These are phyloP conservation scores for Epicampocera succincta DNA, from an alignment of 2,888 invertebrate genomes.

Conservation along the genomic window DNA sequence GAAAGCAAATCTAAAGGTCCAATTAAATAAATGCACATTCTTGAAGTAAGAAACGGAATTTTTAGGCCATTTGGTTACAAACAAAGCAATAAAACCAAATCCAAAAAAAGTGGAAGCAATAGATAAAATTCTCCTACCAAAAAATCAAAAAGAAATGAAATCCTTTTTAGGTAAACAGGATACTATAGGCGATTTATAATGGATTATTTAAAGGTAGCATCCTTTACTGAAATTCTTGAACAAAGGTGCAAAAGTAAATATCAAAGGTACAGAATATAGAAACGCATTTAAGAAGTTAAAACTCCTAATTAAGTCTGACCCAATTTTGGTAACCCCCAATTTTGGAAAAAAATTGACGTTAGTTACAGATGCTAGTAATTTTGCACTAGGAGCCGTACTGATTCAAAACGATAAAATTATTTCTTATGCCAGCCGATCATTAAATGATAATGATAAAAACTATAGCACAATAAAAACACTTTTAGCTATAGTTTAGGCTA, in stretches of 20 bases:
- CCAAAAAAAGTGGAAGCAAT: too few species aligned
- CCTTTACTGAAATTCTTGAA: neutral
- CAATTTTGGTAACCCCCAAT: neutral
- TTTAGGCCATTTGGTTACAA: too few species aligned
- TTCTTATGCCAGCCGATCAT: too few species aligned
- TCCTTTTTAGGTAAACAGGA: too few species aligned
- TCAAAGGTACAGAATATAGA: neutral
- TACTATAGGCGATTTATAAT: neutral
- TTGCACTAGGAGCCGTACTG: too few species aligned
- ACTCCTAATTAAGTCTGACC: too few species aligned
- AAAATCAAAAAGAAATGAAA: too few species aligned
- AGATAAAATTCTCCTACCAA: too few species aligned
- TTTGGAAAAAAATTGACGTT: neutral
- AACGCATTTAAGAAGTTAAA: neutral
- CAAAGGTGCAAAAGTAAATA: too few species aligned
- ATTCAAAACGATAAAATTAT: too few species aligned
- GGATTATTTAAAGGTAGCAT: neutral
- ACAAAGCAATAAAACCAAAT: too few species aligned
- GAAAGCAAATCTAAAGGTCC: neutral
- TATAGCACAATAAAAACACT: neutral
- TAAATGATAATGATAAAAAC: neutral
- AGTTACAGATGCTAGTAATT: neutral
- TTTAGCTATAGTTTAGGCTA: neutral
- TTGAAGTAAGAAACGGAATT: neutral
- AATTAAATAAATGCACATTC: neutral